Evolutionary conservation across 2,888 invertebrate genomes (phyloP).

Genomic region (Scaeva pyrastri): DNA sequence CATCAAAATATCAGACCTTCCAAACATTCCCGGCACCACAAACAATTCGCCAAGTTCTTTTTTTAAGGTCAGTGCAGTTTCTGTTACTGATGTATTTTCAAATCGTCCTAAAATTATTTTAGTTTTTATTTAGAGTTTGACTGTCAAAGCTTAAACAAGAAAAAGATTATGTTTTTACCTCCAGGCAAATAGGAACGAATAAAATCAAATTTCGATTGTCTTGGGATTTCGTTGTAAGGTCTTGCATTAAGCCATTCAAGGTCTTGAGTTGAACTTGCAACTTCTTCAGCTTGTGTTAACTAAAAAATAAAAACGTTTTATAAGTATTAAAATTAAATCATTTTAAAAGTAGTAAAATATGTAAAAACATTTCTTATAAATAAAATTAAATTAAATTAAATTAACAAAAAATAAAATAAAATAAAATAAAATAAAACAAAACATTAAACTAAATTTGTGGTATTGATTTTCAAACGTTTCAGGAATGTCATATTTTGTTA

Average conservation of each 20-base stretch:
- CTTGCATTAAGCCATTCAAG: slow-evolving; percentile 4
- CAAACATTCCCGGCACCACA: slow-evolving; percentile 80
- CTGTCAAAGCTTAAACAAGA: too few relatives aligned
- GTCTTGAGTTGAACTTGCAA: background rate
- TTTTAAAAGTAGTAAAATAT: too few relatives aligned
- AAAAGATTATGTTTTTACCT: background rate
- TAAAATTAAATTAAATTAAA: too few relatives aligned
- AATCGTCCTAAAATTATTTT: slow-evolving; percentile 53
- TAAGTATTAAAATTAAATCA: background rate
- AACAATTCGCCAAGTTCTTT: slow-evolving; percentile 81
- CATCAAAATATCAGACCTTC: slow-evolving; percentile 80
- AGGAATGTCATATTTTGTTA: too few relatives aligned
- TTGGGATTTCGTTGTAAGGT: slow-evolving; percentile 16
- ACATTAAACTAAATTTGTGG: too few relatives aligned
- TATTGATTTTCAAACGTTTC: too few relatives aligned
- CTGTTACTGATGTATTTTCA: slow-evolving; percentile 71
- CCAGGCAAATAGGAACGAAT: slow-evolving; percentile 8
- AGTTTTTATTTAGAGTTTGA: background rate
- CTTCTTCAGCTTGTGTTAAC: background rate
- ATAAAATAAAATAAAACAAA: too few relatives aligned
- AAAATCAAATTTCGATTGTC: slow-evolving; percentile 1
- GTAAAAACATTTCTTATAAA: too few relatives aligned
- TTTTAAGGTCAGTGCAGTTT: slow-evolving; percentile 71
- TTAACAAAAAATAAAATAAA: too few relatives aligned
- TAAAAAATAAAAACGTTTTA: background rate